Evolutionary conservation across 2,797 vertebrate genomes (phyloP), one percentile per base, ranked within the genome.

Genomic region (Cyclopterus lumpus): DNA sequence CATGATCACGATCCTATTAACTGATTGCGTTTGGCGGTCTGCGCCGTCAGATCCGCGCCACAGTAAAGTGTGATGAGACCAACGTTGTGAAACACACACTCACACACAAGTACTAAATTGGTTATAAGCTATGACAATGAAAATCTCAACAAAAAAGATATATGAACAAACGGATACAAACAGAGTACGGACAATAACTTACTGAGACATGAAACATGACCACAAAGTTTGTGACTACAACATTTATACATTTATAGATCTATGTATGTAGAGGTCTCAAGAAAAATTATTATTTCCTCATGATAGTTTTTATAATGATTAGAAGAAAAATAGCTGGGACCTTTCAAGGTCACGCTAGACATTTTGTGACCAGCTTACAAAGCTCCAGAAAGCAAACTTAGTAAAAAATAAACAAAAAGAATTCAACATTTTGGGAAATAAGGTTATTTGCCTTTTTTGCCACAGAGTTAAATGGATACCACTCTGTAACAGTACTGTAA

Each of bases 1-100:
- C 63, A 38, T 20, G 20, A 73, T 65, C 61, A 54, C 70, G 55
- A 55, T 68, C 22, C 61, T 22, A 79, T 82, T 75, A 55, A 53
- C 53, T 2, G 70, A 67, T 9, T 55, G 54, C n/a, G 3, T 75
- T 75, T 34, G 18, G 54, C 32, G 42, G 42, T 22, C 71, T 60
- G 55, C 12, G 36, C 64, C 12, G 8, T 73, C 67, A 71, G 18
- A 40, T 65, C 42, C 28, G 64, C 6, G 26, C 32, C 6, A 6
- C 7, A 8, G 54, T 7, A 11, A 28, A 1, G 7, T 22, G 49
- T 65, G 74, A 72, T 5, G 32, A 54, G 6, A 74, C 14, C 15
- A 42, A 0, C 26, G 8, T 24, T 9, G 14, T 32, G 36, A 18
- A 22, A 22, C 24, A 71, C 24, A 44, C 6, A 46, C 26, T 22